Conservation (phyloP, 2,113 vertebrate genomes). For the Rhombomys opimus region DNA sequence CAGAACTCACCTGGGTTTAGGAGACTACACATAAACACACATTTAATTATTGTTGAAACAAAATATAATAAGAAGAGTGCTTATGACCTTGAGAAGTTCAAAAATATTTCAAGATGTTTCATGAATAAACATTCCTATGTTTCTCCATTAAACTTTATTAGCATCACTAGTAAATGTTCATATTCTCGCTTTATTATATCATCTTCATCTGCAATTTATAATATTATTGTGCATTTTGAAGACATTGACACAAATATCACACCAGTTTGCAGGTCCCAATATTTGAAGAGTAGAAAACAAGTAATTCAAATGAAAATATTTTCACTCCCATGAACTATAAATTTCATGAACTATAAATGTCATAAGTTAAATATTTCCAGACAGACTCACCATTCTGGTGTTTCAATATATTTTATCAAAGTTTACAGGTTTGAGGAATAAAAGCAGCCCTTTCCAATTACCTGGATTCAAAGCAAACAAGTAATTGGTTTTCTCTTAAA, state of each 20-base stretch:
- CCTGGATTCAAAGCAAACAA: not conserved
- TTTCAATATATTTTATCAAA: conserved; percentile 2
- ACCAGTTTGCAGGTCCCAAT: not conserved
- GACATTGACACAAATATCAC: not conserved
- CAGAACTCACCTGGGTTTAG: not conserved
- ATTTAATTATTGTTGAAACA: not conserved
- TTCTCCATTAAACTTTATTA: not conserved
- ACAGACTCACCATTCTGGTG: not conserved
- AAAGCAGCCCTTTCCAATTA: not conserved
- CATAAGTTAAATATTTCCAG: not conserved
- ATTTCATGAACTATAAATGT: not conserved
- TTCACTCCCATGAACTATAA: not conserved
- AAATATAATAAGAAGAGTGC: not conserved
- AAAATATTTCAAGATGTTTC: not conserved
- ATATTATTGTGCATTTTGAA: not conserved
- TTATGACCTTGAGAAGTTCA: too few relatives aligned
- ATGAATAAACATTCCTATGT: not conserved
- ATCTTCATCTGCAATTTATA: conserved; percentile 18
- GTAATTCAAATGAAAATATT: not conserved
- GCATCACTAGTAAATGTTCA: too few relatives aligned
- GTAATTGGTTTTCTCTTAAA: not conserved
- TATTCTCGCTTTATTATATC: not conserved
- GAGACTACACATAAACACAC: not conserved
- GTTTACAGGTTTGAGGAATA: not conserved
- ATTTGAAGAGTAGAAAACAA: not conserved